Evolutionary conservation across 2,797 vertebrate genomes (phyloP).

Genomic region (Onychomys arenicola): DNA sequence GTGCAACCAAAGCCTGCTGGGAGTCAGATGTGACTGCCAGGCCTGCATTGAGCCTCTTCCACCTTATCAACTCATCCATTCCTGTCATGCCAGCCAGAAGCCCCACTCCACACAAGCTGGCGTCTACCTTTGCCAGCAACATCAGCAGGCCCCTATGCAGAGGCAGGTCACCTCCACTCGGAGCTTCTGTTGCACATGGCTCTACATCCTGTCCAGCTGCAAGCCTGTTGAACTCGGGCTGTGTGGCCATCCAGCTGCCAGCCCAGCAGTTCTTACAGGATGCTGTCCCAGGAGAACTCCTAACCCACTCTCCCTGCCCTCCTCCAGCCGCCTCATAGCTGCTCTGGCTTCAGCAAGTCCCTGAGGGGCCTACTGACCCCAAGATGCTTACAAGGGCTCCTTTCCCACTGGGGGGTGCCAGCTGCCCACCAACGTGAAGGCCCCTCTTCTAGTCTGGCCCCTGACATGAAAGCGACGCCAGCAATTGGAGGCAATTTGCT

Average conservation of each 20-base stretch:
- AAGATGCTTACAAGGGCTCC: constrained; percentile 84
- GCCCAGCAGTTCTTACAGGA: constrained; percentile 76
- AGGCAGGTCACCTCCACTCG: not conserved
- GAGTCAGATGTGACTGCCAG: not conserved
- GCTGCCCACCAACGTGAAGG: constrained; percentile 75
- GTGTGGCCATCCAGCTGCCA: not conserved
- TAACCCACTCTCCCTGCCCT: constrained; percentile 21
- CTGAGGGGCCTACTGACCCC: constrained; percentile 83
- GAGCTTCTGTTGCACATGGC: not conserved
- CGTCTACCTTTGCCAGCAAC: not conserved
- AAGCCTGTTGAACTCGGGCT: not conserved
- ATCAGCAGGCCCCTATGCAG: too few relatives aligned
- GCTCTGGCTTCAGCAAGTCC: constrained; percentile 84
- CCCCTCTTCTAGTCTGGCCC: constrained; percentile 86
- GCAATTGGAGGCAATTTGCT: constrained; percentile 91
- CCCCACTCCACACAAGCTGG: not conserved
- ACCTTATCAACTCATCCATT: not conserved
- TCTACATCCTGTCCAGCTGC: not conserved
- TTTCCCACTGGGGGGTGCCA: constrained; percentile 84
- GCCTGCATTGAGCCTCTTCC: not conserved
- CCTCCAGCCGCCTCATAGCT: constrained; percentile 85
- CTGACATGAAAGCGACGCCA: constrained; percentile 90
- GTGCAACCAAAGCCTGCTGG: not conserved
- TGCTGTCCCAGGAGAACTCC: not conserved
- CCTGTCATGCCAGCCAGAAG: not conserved